Percentiles rank a stretch among this genome's conserved stretches.
phyloP scores from a whole-genome alignment of 2,797 vertebrate genomes.

The Geotrypetes seraphini region DNA sequence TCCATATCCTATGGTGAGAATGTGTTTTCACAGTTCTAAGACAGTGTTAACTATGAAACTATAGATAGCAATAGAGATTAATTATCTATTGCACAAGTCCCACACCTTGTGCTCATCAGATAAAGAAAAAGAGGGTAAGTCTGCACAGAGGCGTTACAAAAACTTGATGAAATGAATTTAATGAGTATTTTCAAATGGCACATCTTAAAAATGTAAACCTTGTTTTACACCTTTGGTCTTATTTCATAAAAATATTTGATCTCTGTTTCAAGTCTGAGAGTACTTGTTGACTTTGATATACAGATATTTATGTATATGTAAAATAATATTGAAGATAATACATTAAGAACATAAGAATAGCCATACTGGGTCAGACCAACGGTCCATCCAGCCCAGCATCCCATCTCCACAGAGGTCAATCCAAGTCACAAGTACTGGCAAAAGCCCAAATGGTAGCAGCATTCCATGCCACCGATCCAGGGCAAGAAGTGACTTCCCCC shows the following conservation, averaged over 20 bases:
- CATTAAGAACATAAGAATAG: too few relatives aligned
- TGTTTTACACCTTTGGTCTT: conserved; percentile 40
- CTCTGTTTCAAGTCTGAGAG: too few relatives aligned
- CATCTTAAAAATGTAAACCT: conserved; percentile 20
- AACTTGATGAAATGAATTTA: conserved; percentile 48
- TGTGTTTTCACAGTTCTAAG: conserved; percentile 65
- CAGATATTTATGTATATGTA: too few relatives aligned
- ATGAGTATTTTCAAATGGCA: conserved; percentile 32
- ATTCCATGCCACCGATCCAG: too few relatives aligned
- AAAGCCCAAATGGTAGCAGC: too few relatives aligned
- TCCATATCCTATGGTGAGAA: conserved; percentile 61
- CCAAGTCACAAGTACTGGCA: too few relatives aligned
- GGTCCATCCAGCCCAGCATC: too few relatives aligned
- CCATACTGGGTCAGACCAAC: too few relatives aligned
- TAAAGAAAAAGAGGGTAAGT: conserved; percentile 42
- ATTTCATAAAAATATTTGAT: conserved; percentile 27
- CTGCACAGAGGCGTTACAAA: conserved; percentile 49
- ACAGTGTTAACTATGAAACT: conserved; percentile 66
- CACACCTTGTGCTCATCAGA: conserved; percentile 54
- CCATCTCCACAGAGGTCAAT: too few relatives aligned
- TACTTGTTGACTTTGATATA: not conserved
- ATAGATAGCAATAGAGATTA: conserved; percentile 69
- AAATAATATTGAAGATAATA: conserved; percentile 7
- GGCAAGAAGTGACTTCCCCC: too few relatives aligned
- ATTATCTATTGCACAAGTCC: conserved; percentile 59